Conservation (phyloP, 1,140 invertebrate species). For the Nebria ingens region DNA sequence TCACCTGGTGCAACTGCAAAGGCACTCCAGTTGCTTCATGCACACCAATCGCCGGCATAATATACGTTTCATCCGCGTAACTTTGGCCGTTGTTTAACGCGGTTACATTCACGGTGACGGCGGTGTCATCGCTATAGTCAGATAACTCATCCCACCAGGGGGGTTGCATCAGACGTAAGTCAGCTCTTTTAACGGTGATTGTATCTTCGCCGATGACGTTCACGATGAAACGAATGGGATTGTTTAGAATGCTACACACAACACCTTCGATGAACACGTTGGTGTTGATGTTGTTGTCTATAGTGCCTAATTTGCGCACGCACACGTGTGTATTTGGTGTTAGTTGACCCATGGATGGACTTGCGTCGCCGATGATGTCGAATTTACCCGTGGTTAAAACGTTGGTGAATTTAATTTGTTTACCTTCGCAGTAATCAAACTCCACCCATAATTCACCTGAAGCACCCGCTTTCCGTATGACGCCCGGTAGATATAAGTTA, state of each 20-base stretch:
- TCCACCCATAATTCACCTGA: slow-evolving; percentile 57
- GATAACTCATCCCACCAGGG: slow-evolving; percentile 91
- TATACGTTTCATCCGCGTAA: not conserved
- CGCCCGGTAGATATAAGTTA: slow-evolving; percentile 73
- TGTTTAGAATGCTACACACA: slow-evolving; percentile 59
- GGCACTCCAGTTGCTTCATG: not conserved
- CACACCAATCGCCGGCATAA: not conserved
- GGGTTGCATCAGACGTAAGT: slow-evolving; percentile 78
- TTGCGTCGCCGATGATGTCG: slow-evolving; percentile 88
- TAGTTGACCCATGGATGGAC: slow-evolving; percentile 69
- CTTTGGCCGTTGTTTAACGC: slow-evolving; percentile 15
- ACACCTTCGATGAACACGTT: slow-evolving; percentile 75
- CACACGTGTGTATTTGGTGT: slow-evolving; percentile 39
- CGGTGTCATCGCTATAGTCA: slow-evolving; percentile 13
- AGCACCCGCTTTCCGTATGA: slow-evolving; percentile 47
- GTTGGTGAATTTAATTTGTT: slow-evolving; percentile 51
- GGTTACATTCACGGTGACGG: slow-evolving; percentile 13
- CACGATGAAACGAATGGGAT: slow-evolving; percentile 67
- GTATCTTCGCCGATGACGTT: slow-evolving; percentile 41
- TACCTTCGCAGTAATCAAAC: slow-evolving; percentile 56
- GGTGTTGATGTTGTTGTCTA: slow-evolving; percentile 27
- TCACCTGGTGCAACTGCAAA: slow-evolving; percentile 22
- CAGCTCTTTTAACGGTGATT: slow-evolving; percentile 62
- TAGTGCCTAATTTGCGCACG: slow-evolving; percentile 30
- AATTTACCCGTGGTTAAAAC: slow-evolving; percentile 66